Conservation (phyloP, 2,113 vertebrate genomes). For the Poicephalus gulielmi region DNA sequence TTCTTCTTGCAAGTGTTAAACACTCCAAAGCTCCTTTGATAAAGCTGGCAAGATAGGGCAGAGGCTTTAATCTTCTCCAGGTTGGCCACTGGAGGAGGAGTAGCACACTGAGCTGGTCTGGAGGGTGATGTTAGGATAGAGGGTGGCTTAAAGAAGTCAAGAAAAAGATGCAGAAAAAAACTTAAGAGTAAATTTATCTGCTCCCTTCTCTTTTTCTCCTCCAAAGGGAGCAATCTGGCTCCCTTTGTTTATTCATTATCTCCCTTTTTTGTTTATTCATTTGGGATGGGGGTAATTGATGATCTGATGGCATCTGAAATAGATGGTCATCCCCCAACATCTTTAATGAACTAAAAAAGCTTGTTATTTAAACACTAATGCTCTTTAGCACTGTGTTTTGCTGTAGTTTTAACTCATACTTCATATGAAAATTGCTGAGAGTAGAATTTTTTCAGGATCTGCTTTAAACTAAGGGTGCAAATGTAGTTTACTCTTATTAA, state of each 20-base stretch:
- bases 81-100: neutral
- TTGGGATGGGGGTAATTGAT: neutral
- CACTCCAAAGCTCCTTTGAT: neutral
- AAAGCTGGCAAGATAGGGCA: neutral
- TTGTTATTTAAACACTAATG: neutral
- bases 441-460: neutral
- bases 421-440: neutral
- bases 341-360: neutral
- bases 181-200: neutral
- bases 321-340: neutral
- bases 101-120: neutral
- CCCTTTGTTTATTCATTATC: neutral
- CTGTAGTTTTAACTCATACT: rapidly evolving
- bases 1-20: neutral
- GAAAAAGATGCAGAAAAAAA: neutral
- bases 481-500: neutral
- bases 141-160: neutral
- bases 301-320: neutral
- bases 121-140: neutral
- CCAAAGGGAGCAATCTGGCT: neutral
- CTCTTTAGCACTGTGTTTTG: neutral
- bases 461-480: neutral
- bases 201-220: neutral
- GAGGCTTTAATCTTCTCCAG: neutral
- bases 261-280: neutral